These are phyloP conservation scores for Cydia splendana DNA, from an alignment of 1,140 invertebrate species.

Conservation along the genomic window DNA sequence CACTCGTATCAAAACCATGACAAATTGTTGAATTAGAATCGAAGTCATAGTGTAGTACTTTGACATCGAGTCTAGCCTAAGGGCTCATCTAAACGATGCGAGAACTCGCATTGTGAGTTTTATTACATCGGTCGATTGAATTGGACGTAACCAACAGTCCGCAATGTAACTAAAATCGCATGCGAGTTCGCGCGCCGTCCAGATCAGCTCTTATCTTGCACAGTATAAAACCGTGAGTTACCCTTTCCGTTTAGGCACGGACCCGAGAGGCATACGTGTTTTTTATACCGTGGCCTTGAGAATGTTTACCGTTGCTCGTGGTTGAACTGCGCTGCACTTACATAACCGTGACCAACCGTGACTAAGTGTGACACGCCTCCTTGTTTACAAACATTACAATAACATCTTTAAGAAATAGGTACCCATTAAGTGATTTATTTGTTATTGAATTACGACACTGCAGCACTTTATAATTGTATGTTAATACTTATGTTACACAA, in stretches of 20 bases:
- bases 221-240: not conserved
- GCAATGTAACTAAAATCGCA: too few relatives aligned
- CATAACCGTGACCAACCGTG: constrained; percentile 27
- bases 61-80: too few relatives aligned
- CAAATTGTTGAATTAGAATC: too few relatives aligned
- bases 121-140: too few relatives aligned
- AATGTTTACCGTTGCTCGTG: constrained; percentile 26
- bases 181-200: too few relatives aligned
- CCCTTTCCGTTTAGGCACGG: not conserved
- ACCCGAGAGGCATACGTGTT: not conserved
- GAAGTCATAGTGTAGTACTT: too few relatives aligned
- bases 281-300: constrained; percentile 14
- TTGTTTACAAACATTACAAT: constrained; percentile 29
- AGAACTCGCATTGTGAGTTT: too few relatives aligned
- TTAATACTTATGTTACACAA: too few relatives aligned
- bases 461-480: too few relatives aligned
- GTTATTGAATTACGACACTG: not conserved
- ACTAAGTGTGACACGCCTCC: constrained; percentile 32
- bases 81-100: too few relatives aligned
- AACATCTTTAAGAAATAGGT: not conserved
- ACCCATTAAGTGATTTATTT: not conserved
- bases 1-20: too few relatives aligned
- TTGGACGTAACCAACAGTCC: too few relatives aligned
- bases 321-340: constrained; percentile 21
- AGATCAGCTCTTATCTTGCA: not conserved